Base-by-base conservation (phyloP, 1,140 invertebrate species). In the Macrostomum lignano region DNA sequence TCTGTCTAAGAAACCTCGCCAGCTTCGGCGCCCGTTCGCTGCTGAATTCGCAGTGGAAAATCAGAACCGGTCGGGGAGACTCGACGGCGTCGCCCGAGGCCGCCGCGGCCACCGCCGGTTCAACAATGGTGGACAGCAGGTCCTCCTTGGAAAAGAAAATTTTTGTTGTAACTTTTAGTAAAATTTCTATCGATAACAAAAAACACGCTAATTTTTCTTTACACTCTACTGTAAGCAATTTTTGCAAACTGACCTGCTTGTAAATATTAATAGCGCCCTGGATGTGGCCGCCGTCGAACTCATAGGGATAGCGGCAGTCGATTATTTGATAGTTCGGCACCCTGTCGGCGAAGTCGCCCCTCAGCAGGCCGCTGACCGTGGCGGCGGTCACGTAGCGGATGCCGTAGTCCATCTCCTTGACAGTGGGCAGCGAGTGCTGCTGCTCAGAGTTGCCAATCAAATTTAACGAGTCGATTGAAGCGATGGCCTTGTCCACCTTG, bases 1-100 rank as follows among this genome's bases (percentile, higher is more conserved):
- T 54, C 28, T 70, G 70, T 1, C 84, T 64, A 3, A 93, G 54
- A 46, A 69, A 75, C 1, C 74, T 19, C 14, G 32, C 32, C 67
- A 93, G 59, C 42, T 68, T 74, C 3, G 88, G 88, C 19, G 75
- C 88, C 25, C 88, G 64, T 56, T 93, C 74, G 35, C 76, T 74
- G 0, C 82, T 91, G 58, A 91, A 96, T 59, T 98, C 88, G 55
- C 88, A 96, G 50, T 96, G 88, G 49, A 96, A 96, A 17, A 98
- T 72, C 13, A 96, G 53, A 28, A 93, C 72, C 11, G 20, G 28
- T 6, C 7, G 6, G 14, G 9, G 6, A 7, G 28, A 30, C 28
- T 30, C 20, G 6, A 17, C 28, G 6, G 14, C 6, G 28, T 7
- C 11, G 11, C 20, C 28, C 15, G 14, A 17, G 28, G 14, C 15